Conservation (phyloP, 2,888 invertebrate genomes). For the Biston stratarius region DNA sequence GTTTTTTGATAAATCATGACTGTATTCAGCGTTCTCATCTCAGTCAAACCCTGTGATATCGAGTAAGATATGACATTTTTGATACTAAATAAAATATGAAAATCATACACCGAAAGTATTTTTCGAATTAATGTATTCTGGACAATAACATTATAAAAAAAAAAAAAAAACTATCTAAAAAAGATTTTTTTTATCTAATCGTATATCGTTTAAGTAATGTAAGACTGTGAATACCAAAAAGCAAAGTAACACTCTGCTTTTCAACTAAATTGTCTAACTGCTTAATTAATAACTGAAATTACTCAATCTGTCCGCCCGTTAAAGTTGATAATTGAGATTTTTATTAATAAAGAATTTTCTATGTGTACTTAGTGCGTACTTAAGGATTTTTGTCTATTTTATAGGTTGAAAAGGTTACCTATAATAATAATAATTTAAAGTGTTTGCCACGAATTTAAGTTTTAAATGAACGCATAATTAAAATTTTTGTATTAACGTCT, state of each 20-base stretch:
- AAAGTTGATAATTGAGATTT: slow-evolving; percentile 27
- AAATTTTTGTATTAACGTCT: neutral
- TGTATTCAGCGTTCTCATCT: slow-evolving; percentile 36
- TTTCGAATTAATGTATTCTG: slow-evolving; percentile 43
- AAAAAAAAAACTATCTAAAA: slow-evolving; percentile 17
- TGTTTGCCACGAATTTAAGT: slow-evolving; percentile 5
- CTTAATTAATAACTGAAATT: slow-evolving; percentile 27
- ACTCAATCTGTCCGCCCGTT: slow-evolving; percentile 51
- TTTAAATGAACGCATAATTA: neutral
- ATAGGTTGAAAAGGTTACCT: slow-evolving; percentile 49
- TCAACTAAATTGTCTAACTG: slow-evolving; percentile 31
- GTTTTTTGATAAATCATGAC: slow-evolving; percentile 22
- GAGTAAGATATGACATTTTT: slow-evolving; percentile 46
- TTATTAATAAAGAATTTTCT: slow-evolving; percentile 10
- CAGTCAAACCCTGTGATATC: slow-evolving; percentile 52
- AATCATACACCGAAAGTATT: slow-evolving; percentile 42
- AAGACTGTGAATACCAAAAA: slow-evolving; percentile 70
- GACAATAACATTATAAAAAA: slow-evolving; percentile 44
- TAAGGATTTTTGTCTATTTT: slow-evolving; percentile 36
- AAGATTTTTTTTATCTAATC: slow-evolving; percentile 23
- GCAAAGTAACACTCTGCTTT: slow-evolving; percentile 53
- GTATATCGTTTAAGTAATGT: slow-evolving; percentile 37
- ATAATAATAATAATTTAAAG: slow-evolving; percentile 24
- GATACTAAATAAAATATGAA: slow-evolving; percentile 40
- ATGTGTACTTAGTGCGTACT: slow-evolving; percentile 50